Evolutionary conservation across 2,113 vertebrate genomes (phyloP).

Genomic region (Rhinolophus sinicus): DNA sequence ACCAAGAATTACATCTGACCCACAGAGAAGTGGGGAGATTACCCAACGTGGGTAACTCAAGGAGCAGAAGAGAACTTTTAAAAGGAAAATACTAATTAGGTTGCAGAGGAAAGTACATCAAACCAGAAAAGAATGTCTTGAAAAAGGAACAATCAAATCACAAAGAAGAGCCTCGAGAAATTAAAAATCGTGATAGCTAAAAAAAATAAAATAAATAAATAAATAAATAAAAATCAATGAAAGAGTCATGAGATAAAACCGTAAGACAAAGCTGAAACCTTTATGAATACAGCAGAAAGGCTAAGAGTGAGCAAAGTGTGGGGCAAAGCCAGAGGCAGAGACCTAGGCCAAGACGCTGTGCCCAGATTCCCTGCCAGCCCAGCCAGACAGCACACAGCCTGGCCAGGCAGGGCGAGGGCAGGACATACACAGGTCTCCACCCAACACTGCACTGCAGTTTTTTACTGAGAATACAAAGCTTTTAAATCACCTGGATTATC

Average conservation of each 20-base stretch:
- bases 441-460: fast-evolving
- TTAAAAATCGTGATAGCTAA: not conserved
- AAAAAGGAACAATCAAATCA: not conserved
- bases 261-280: not conserved
- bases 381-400: too few species aligned
- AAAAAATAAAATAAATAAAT: not conserved
- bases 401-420: not conserved
- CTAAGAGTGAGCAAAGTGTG: not conserved
- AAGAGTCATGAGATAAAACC: not conserved
- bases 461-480: not conserved
- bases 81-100: not conserved
- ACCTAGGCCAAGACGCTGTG: not conserved
- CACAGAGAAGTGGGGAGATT: too few species aligned
- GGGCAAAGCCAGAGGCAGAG: not conserved
- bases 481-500: not conserved
- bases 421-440: not conserved
- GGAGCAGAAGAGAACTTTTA: not conserved
- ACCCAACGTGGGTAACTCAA: too few species aligned
- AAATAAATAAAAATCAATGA: too few species aligned
- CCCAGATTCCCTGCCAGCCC: too few species aligned
- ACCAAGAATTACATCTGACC: fast-evolving
- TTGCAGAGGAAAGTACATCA: not conserved
- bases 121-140: not conserved
- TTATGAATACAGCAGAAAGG: not conserved
- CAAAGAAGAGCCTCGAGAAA: not conserved